phyloP scores from a whole-genome alignment of 2,797 vertebrate genomes.

The Podarcis siculus region DNA sequence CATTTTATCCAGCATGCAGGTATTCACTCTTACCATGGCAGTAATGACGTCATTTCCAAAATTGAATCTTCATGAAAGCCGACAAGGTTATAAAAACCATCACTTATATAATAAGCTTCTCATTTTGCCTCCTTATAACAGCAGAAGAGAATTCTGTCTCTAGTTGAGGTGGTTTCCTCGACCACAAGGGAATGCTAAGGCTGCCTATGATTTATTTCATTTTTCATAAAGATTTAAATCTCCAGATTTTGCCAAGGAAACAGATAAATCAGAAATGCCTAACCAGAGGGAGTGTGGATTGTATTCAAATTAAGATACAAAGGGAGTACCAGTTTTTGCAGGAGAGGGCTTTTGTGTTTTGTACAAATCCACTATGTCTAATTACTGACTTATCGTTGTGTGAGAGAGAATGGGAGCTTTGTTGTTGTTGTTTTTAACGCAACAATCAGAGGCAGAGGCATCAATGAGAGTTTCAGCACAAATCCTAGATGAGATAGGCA shows the following conservation, averaged over 20 bases:
- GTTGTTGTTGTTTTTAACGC: neutral
- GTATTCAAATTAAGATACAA: neutral
- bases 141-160: neutral
- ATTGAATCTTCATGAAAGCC: conserved; percentile 30
- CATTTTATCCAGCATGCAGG: neutral
- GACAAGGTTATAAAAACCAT: conserved; percentile 21
- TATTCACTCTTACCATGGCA: neutral
- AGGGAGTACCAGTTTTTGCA: neutral
- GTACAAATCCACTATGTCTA: conserved; percentile 15
- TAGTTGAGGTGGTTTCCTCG: neutral
- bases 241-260: conserved; percentile 22
- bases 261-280: neutral
- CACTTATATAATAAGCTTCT: neutral
- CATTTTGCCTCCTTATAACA: neutral
- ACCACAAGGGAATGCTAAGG: neutral
- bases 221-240: neutral
- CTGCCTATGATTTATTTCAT: conserved; percentile 12
- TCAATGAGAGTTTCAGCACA: neutral
- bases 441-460: neutral
- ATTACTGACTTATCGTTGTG: neutral
- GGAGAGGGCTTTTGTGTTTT: neutral
- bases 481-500: conserved; percentile 5
- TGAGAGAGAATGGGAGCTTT: neutral
- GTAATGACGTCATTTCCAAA: conserved; percentile 9
- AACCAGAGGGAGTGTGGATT: neutral